A percentile compares a stretch with the other conserved stretches of the same genome.
These are phyloP conservation scores for Picathartes gymnocephalus DNA, from an alignment of 2,113 vertebrate genomes.

Conservation along the genomic window DNA sequence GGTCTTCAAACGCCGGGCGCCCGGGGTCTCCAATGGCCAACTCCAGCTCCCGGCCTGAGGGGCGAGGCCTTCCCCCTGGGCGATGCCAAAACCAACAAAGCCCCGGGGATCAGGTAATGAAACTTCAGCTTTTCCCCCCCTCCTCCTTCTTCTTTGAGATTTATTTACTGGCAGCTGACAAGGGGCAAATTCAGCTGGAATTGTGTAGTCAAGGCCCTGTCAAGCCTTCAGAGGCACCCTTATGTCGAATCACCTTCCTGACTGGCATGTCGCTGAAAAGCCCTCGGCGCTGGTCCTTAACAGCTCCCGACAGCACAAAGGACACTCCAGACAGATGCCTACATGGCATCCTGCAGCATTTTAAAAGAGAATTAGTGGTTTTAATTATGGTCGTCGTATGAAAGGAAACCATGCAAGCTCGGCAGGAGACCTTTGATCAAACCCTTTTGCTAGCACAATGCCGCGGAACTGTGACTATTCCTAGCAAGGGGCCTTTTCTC, in stretches of 20 bases:
- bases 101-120: conserved; percentile 79
- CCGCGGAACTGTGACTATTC: conserved; percentile 85
- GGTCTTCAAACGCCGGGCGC: conserved; percentile 77
- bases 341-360: conserved; percentile 88
- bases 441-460: conserved; percentile 84
- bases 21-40: conserved; percentile 74
- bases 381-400: conserved; percentile 86
- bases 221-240: conserved; percentile 81
- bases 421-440: conserved; percentile 79
- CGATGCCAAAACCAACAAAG: conserved; percentile 80
- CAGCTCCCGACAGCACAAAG: conserved; percentile 88
- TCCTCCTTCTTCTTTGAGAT: conserved; percentile 68
- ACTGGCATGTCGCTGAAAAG: conserved; percentile 84
- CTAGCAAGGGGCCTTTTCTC: conserved; percentile 83
- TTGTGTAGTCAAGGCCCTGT: conserved; percentile 82
- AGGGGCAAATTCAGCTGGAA: conserved; percentile 82
- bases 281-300: conserved; percentile 79
- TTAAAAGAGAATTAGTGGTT: conserved; percentile 90
- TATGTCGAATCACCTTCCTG: conserved; percentile 83
- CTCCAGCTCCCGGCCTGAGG: conserved; percentile 73
- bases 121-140: conserved; percentile 74
- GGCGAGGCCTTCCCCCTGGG: conserved; percentile 74
- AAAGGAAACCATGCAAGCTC: conserved; percentile 85
- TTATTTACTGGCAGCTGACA: conserved; percentile 84
- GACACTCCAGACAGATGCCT: conserved; percentile 87